Conservation (phyloP, 2,113 vertebrate species). For the Hassar affinis region DNA sequence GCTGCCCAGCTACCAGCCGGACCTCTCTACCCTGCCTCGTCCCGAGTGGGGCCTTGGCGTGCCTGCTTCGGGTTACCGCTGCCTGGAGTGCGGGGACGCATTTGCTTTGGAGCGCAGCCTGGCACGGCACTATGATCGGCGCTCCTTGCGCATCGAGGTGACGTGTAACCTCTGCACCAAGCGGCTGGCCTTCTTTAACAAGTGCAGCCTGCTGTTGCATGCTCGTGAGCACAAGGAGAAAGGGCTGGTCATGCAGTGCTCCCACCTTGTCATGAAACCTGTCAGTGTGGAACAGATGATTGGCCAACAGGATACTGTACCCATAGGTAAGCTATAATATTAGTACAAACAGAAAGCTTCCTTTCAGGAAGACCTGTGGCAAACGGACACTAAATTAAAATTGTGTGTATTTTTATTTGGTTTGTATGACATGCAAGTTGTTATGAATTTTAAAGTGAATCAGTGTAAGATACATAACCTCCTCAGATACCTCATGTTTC, state of each 20-base stretch:
- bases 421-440: not conserved
- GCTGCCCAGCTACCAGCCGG: slow-evolving; percentile 87
- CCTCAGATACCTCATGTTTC: not conserved
- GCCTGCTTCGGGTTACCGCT: slow-evolving; percentile 82
- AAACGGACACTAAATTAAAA: not conserved
- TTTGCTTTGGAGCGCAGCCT: slow-evolving; percentile 92
- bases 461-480: not conserved
- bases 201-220: slow-evolving; percentile 91
- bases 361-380: not conserved
- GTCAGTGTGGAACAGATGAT: slow-evolving; percentile 94
- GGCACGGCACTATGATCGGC: slow-evolving; percentile 88
- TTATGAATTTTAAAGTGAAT: not conserved
- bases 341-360: not conserved
- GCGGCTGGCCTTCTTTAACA: slow-evolving; percentile 96
- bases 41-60: slow-evolving; percentile 82
- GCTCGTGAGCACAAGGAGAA: slow-evolving; percentile 96
- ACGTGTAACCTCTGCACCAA: slow-evolving; percentile 96
- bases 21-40: slow-evolving; percentile 76
- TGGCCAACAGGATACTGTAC: slow-evolving; percentile 80
- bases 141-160: slow-evolving; percentile 93
- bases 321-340: slow-evolving; percentile 60
- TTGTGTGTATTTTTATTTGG: not conserved
- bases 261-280: slow-evolving; percentile 91
- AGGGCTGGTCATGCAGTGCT: slow-evolving; percentile 97
- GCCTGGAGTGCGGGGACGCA: slow-evolving; percentile 90